phyloP scores from a whole-genome alignment of 2,888 invertebrate species.

The Caenorhabditis sp. region DNA sequence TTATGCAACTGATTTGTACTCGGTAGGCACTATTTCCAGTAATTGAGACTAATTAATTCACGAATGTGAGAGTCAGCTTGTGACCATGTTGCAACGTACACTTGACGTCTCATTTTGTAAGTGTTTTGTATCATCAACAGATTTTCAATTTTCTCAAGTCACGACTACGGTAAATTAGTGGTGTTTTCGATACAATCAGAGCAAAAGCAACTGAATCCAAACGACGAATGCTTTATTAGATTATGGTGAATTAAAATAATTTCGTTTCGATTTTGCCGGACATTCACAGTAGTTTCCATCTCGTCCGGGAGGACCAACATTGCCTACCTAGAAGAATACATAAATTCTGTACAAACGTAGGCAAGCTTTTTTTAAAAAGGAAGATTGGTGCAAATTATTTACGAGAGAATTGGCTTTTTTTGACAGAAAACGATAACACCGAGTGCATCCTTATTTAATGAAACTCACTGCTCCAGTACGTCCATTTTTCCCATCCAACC shows the following conservation, averaged over 20 bases:
- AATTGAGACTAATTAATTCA: neutral
- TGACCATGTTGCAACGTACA: neutral
- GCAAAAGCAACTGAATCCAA: conserved; percentile 25
- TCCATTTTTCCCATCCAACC: conserved; percentile 41
- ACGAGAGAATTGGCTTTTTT: too few relatives aligned
- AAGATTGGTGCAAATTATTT: too few relatives aligned
- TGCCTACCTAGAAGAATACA: conserved; percentile 11
- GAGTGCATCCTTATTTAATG: too few relatives aligned
- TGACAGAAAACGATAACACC: too few relatives aligned
- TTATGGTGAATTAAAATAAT: conserved; percentile 29
- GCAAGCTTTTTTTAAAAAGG: too few relatives aligned
- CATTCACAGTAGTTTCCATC: conserved; percentile 60
- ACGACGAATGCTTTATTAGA: conserved; percentile 37
- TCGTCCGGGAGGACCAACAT: conserved; percentile 33
- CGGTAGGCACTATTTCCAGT: neutral
- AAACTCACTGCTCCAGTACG: conserved; percentile 30
- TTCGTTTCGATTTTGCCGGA: conserved; percentile 36
- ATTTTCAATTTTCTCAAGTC: neutral
- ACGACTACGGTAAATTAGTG: conserved; percentile 50
- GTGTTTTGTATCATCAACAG: conserved; percentile 30
- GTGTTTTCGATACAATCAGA: conserved; percentile 30
- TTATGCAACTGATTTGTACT: too few relatives aligned
- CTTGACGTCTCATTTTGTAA: conserved; percentile 50
- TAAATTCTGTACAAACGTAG: too few relatives aligned
- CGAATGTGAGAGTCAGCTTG: conserved; percentile 24